These are phyloP conservation scores for Clarias laeviceps DNA, from an alignment of 2,797 vertebrate genomes.

Conservation along the genomic window DNA sequence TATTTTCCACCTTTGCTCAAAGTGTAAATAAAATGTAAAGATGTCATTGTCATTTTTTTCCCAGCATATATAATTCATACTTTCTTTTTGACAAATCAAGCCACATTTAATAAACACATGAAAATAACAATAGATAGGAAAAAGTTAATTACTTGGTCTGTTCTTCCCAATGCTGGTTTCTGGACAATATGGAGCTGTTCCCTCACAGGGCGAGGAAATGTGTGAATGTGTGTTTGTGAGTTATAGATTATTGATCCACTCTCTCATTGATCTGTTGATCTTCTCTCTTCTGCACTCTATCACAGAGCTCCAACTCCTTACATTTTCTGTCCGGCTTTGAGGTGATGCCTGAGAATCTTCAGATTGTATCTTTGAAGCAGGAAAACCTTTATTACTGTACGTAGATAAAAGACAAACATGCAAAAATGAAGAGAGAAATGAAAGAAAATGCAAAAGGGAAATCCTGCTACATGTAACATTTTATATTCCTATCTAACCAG, in stretches of 20 bases:
- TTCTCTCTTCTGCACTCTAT: constrained; percentile 24
- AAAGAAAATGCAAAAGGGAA: not conserved
- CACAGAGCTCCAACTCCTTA: not conserved
- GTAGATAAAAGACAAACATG: not conserved
- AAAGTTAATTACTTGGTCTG: not conserved
- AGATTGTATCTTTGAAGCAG: not conserved
- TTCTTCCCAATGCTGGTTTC: not conserved
- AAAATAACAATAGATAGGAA: not conserved
- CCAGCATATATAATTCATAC: not conserved
- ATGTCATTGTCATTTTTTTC: not conserved
- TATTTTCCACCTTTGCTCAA: not conserved
- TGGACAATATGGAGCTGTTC: not conserved
- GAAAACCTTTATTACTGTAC: not conserved
- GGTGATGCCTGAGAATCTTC: not conserved
- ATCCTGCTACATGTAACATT: not conserved
- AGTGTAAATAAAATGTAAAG: not conserved
- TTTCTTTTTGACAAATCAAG: not conserved
- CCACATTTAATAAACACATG: not conserved
- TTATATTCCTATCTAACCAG: not conserved
- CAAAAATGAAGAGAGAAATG: not conserved
- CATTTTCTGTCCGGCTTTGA: not conserved
- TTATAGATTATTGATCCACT: constrained; percentile 7
- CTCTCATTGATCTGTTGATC: constrained; percentile 19
- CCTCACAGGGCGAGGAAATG: not conserved
- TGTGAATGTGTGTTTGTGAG: not conserved